A percentile compares a stretch with the other conserved stretches of the same genome.
Conservation (phyloP, 2,888 invertebrate species). For the Antitype chi region DNA sequence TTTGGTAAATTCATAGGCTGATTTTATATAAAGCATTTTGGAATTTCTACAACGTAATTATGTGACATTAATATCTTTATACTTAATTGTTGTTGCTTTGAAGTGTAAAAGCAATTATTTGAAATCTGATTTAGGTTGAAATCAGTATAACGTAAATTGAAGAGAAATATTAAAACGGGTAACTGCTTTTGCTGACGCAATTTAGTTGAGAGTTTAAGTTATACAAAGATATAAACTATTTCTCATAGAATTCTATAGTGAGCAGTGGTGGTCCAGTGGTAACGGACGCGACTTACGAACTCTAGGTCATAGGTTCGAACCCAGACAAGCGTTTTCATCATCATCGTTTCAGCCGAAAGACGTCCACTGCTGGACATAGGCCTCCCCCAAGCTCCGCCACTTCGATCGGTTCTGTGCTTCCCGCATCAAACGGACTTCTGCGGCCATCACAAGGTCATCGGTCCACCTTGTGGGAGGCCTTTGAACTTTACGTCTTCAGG, state of each 20-base stretch:
- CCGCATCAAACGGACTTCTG: too few species aligned
- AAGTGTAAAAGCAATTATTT: slow-evolving; percentile 37
- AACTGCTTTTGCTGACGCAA: background rate
- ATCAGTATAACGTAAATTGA: slow-evolving; percentile 6
- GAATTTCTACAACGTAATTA: slow-evolving; percentile 8
- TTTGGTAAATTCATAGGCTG: slow-evolving; percentile 11
- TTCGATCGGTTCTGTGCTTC: too few species aligned
- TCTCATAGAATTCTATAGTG: background rate
- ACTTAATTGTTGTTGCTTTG: slow-evolving; percentile 25
- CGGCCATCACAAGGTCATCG: too few species aligned
- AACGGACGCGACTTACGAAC: too few species aligned
- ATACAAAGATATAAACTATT: background rate
- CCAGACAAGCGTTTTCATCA: too few species aligned
- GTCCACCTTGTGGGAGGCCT: too few species aligned
- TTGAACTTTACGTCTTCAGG: too few species aligned
- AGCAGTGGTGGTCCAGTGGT: too few species aligned
- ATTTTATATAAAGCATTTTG: slow-evolving; percentile 9
- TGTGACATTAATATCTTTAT: slow-evolving; percentile 14
- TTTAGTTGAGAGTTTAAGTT: background rate
- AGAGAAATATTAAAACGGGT: slow-evolving; percentile 2
- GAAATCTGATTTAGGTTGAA: slow-evolving; percentile 24
- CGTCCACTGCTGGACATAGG: too few species aligned
- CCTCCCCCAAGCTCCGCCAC: too few species aligned
- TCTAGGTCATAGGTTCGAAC: too few species aligned
- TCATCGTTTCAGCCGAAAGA: too few species aligned